Conservation (phyloP, 2,797 vertebrate species). For the Silurus lanzhouensis region DNA sequence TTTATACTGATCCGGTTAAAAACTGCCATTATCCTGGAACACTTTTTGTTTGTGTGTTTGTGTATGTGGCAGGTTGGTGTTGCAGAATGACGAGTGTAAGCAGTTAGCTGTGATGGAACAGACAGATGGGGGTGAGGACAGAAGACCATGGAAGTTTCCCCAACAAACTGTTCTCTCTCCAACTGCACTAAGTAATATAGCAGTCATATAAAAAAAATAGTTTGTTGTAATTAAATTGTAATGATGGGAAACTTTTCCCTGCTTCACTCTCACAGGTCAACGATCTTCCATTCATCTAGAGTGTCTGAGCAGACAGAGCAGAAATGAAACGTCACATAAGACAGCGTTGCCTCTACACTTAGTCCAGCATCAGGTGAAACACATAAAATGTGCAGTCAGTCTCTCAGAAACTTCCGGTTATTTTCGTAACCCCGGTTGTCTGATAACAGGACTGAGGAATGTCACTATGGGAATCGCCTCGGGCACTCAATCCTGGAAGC, state of each 20-base stretch:
- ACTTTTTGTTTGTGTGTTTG: background rate
- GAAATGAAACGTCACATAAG: slow-evolving; percentile 87
- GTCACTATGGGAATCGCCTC: too few relatives aligned
- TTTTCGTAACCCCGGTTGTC: too few relatives aligned
- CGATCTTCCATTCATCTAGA: slow-evolving; percentile 97
- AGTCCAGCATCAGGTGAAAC: slow-evolving; percentile 91
- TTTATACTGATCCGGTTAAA: background rate
- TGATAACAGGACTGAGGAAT: too few relatives aligned
- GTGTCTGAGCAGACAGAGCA: slow-evolving; percentile 91
- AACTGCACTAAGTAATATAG: slow-evolving; percentile 64
- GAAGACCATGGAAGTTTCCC: slow-evolving; percentile 80
- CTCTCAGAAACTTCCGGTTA: too few relatives aligned
- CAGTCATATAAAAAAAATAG: background rate
- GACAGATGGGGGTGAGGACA: slow-evolving; percentile 72
- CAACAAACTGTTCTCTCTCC: slow-evolving; percentile 91
- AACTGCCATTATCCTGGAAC: background rate
- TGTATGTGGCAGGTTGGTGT: slow-evolving; percentile 10
- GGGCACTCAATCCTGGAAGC: too few relatives aligned
- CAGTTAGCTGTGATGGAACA: slow-evolving; percentile 46
- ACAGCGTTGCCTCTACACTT: slow-evolving; percentile 90
- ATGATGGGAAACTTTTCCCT: background rate
- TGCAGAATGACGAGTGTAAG: slow-evolving; percentile 31
- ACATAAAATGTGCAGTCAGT: too few relatives aligned
- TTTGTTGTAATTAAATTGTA: background rate
- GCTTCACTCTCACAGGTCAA: slow-evolving; percentile 73